Evolutionary conservation across 2,888 invertebrate genomes (phyloP).

Genomic region (Norana najaformis): DNA sequence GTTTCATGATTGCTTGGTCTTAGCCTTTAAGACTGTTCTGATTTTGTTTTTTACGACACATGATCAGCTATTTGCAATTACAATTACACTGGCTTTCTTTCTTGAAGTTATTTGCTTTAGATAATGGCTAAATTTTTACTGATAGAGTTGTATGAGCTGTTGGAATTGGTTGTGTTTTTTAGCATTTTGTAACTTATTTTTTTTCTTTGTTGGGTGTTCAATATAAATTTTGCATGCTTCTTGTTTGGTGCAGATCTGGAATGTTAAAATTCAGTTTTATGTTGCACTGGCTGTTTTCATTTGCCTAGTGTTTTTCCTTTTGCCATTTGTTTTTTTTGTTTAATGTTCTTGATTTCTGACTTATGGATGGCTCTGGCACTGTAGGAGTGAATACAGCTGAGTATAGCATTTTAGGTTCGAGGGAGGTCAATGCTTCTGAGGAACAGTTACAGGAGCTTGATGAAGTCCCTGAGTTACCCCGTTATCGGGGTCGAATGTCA

Average conservation of each 20-base stretch:
- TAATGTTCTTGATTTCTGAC: constrained; percentile 1
- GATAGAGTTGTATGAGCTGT: background rate
- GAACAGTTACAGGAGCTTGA: constrained; percentile 18
- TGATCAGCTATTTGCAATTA: background rate
- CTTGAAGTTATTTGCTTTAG: background rate
- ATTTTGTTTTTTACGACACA: background rate
- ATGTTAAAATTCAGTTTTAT: background rate
- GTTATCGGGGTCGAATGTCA: constrained; percentile 19
- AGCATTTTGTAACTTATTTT: background rate
- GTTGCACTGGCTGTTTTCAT: background rate
- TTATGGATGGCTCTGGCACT: background rate
- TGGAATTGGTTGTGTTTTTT: background rate
- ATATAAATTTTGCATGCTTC: background rate
- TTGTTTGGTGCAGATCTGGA: background rate
- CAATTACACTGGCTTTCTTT: background rate
- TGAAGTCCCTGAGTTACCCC: constrained; percentile 16
- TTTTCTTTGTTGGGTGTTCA: background rate
- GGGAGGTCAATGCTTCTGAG: background rate
- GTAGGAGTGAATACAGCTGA: background rate
- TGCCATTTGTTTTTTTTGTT: background rate
- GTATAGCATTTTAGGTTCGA: background rate
- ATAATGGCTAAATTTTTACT: background rate
- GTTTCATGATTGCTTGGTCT: background rate
- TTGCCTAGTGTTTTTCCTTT: background rate
- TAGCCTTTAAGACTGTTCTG: background rate